Base-by-base conservation (phyloP, 2,797 vertebrate genomes). In the Sylvia borin region DNA sequence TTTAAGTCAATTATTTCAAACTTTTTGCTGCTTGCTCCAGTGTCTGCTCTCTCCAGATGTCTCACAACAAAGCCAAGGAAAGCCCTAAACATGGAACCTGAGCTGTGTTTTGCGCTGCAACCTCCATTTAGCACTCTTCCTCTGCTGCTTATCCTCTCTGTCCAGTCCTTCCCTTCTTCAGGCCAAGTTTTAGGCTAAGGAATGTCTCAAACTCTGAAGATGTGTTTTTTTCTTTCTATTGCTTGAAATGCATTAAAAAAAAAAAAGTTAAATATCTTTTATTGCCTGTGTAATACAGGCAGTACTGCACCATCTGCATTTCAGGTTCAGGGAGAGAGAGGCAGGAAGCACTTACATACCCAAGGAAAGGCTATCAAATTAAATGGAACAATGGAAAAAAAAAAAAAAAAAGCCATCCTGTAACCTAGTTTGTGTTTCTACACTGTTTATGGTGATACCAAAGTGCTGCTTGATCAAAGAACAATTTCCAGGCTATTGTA, bases 41-140 rank as follows among this genome's bases (percentile, higher is more conserved):
- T 13, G 18, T 43, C 55, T 76, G 15, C 9, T 62, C 20, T 43
- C 43, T 79, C 15, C 75, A 70, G 22, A 71, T 19, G 6, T 16
- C 27, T 85, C 31, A 27, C 29, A 61, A 5, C 36, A 74, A 29
- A 12, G 1, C n/a, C 75, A 47, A 57, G 14, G 18, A 25, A 19
- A 62, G 7, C 2, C 5, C 27, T 36, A 26, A 87, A 72, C 11
- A 2, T 0, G 0, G 45, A 53, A 15, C 6, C 20, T 4, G 18
- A 88, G 42, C 53, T 19, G 13, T 0, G 0, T n/a, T 71, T 72
- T 43, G 25, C 73, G 21, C 16, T 0, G 1, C 18, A 50, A 50
- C n/a, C 45, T 50, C 50, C 29, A 12, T 45, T 48, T 47, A 76
- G 7, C 14, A 38, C 29, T 0, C 0, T 38, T 68, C 40, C 10